Conservation (phyloP, 2,113 vertebrate genomes). For the Notarius quadriscutis region DNA sequence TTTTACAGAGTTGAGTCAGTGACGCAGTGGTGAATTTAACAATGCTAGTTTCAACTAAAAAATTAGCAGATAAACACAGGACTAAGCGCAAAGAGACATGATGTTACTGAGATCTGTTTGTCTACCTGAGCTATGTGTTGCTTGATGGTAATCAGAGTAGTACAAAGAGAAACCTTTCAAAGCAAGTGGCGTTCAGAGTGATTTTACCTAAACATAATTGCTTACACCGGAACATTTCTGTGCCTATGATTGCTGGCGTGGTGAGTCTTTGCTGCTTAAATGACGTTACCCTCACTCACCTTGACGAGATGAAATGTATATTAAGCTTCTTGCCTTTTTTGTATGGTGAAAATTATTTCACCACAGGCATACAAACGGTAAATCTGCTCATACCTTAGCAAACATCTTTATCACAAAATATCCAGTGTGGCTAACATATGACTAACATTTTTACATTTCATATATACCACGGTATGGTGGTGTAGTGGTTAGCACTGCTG, state of each 20-base stretch:
- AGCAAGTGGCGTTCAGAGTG: background rate
- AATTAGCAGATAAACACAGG: background rate
- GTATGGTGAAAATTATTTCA: background rate
- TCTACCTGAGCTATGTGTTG: constrained; percentile 13
- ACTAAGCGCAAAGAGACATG: background rate
- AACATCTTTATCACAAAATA: background rate
- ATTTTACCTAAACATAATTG: background rate
- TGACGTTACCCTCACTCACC: background rate
- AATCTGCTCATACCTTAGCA: background rate
- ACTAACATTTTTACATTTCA: background rate
- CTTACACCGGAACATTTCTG: background rate
- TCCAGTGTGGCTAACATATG: background rate
- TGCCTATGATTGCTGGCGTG: background rate
- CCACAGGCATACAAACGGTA: background rate
- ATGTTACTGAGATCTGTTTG: constrained; percentile 32
- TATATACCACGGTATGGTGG: background rate
- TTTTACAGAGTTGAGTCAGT: background rate
- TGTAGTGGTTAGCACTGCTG: too few species aligned
- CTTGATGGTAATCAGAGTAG: constrained; percentile 17
- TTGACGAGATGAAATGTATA: background rate
- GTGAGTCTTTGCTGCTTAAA: background rate
- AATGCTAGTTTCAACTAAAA: background rate
- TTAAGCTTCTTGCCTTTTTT: background rate
- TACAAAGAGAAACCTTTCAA: constrained; percentile 9
- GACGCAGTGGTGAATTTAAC: background rate